Base-by-base conservation (phyloP, 64 coral and sea anemone species). In the Orbicella faveolata region DNA sequence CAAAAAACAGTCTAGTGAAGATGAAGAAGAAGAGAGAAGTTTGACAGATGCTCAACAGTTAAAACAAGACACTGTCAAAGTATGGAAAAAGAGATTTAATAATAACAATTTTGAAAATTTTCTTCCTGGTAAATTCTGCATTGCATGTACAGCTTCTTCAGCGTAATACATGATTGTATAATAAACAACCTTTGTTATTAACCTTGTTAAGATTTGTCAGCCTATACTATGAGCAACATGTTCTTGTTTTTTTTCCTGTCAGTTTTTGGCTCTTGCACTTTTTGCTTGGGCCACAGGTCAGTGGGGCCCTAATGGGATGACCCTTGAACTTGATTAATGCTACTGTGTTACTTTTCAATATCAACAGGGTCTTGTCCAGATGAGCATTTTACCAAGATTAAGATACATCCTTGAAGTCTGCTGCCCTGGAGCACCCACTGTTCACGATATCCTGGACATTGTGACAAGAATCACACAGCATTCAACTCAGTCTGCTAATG, bases 371-470 rank as follows among this genome's bases (percentile, higher is more conserved):
- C 75, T 98, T 8, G 84, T 98, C 30, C 90, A 95, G 68, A 98
- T 98, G 96, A 90, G 81, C 26, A 73, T 98, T 41, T 89, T 98
- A 57, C 96, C 83, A 70, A 91, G 96, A 23, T 48, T 98, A 39
- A 89, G 97, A 36, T 99, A 94, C 83, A 93, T 99, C 21, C 91
- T 99, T 23, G 97, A 99, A 76, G 86, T 99, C 51, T 93, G 89
- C 36, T 64, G 74, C 9, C 97, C 97, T 23, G 75, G 84, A 6
- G 79, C 91, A 36, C 84, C 91, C 12, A 77, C 89, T 30, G 94
- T 99, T 52, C 52, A 75, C 0, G 69, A 92, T n/a, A 94, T 91
- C 75, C 88, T 99, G 0, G 82, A 65, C 34, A 89, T 99, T 86
- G 81, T 99, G 6, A 89, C 83, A 3, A 96, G 97, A 91, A 94